Conservation (phyloP, 1,140 invertebrate genomes). For the Megathymus violae region DNA sequence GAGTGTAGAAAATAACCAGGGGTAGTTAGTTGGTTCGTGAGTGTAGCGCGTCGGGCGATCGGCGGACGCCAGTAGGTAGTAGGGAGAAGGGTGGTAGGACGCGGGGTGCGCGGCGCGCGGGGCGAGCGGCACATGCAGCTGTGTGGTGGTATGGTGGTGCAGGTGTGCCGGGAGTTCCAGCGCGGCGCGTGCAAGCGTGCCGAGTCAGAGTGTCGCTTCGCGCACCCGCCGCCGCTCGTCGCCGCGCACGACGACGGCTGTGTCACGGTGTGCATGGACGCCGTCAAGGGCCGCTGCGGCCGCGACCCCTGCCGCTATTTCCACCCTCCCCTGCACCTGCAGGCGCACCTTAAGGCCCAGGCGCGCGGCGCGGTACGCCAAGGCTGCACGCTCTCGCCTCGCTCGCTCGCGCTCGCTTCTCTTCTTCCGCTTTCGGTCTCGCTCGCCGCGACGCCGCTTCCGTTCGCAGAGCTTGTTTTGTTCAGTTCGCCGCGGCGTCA, state of each 20-base stretch:
- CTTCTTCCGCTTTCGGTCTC: slow-evolving; percentile 79
- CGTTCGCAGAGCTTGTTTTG: slow-evolving; percentile 78
- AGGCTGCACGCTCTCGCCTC: slow-evolving; percentile 82
- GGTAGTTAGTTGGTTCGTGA: too few relatives aligned
- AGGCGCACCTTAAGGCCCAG: slow-evolving; percentile 99
- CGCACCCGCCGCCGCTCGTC: slow-evolving; percentile 97
- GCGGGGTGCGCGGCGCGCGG: slow-evolving; percentile 52
- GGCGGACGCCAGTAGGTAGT: slow-evolving; percentile 36
- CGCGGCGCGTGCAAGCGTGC: slow-evolving; percentile 98
- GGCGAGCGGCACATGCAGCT: slow-evolving; percentile 53
- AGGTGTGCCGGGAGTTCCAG: slow-evolving; percentile 99
- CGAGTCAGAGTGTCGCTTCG: slow-evolving; percentile 98
- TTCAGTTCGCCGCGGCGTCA: slow-evolving; percentile 79
- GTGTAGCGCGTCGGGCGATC: too few relatives aligned
- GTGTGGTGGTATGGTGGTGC: slow-evolving; percentile 78
- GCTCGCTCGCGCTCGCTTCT: slow-evolving; percentile 78
- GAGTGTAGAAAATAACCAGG: too few relatives aligned
- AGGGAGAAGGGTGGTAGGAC: slow-evolving; percentile 40
- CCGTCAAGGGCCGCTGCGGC: slow-evolving; percentile 98
- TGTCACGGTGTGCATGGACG: slow-evolving; percentile 99
- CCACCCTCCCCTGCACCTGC: slow-evolving; percentile 98
- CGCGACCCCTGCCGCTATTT: slow-evolving; percentile 98
- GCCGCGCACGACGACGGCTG: slow-evolving; percentile 96
- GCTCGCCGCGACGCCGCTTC: slow-evolving; percentile 81
- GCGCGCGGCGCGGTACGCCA: slow-evolving; percentile 97